Evolutionary conservation across 2,113 vertebrate genomes (phyloP).

Genomic region (Budorcas taxicolor): DNA sequence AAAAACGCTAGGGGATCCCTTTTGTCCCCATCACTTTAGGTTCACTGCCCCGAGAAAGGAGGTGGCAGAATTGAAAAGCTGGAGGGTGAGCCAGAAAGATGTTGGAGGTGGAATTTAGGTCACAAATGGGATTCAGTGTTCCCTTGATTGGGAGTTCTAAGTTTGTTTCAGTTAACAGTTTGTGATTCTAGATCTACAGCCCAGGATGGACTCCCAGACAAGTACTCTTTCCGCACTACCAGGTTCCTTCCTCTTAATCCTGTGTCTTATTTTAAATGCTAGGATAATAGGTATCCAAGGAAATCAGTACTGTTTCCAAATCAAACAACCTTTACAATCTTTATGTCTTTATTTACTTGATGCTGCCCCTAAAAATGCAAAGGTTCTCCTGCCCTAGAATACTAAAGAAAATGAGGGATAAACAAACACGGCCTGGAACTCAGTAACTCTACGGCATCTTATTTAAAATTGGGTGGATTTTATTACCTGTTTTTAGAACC

Average conservation of each 20-base stretch:
- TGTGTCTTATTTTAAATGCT: neutral
- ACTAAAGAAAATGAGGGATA: neutral
- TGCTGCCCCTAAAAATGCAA: neutral
- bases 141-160: neutral
- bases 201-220: neutral
- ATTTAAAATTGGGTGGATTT: neutral
- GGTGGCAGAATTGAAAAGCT: neutral
- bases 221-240: neutral
- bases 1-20: neutral
- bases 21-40: neutral
- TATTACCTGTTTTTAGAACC: neutral
- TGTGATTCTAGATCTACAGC: neutral
- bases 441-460: neutral
- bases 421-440: neutral
- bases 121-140: accelerated
- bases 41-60: neutral
- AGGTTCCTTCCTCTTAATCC: neutral
- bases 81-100: neutral
- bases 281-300: neutral
- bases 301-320: neutral
- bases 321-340: neutral
- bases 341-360: neutral
- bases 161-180: neutral
- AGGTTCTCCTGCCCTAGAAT: too few species aligned
- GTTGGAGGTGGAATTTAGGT: neutral